Base-by-base conservation (phyloP, 2,888 invertebrate species). In the Meghimatium bilineatum region DNA sequence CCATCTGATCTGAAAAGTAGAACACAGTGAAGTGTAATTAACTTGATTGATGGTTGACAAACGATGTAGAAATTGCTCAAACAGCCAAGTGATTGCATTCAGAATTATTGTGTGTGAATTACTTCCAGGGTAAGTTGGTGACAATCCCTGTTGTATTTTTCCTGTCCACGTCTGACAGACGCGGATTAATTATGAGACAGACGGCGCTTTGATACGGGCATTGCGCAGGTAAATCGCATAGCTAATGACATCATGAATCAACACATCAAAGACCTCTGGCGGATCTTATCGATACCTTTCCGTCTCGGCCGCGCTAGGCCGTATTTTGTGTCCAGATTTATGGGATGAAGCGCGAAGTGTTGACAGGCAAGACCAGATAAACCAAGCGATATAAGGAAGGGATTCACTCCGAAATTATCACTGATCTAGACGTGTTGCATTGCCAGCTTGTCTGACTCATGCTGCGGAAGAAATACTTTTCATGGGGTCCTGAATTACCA, bases 211-310 rank as follows among this genome's bases (percentile, higher is more conserved):
- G n/a, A 29, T 67, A 49, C 49, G 23, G 69, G 71, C 52, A 32
- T 23, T 29, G 10, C 71, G 80, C 80, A 69, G 80, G 80, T 71
- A 80, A 80, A 80, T 49, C 71, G 36, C 23, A 14, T 32, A 34
- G 20, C 82, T 82, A 82, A 82, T 82, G 82, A 82, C 82, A 67
- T 52, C 75, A 82, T 82, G 67, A 75, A 75, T 82, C 82, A 82
- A 23, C 23, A 82, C 82, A 82, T 82, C 82, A 82, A 82, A 82
- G 82, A 49, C 66, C 34, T 44, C 60, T 38, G 74, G 26, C 52
- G 20, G 82, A 82, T 82, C 36, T 63, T 74, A 77, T 77, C 77
- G 77, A 77, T 77, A 63, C 79, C 66, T 67, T 44, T 44, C 81
- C 23, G 72, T 44, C 38, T 23, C 17, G 6, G 74, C 74, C 60